phyloP scores from a whole-genome alignment of 2,888 invertebrate species.

The Cepaea hortensis region DNA sequence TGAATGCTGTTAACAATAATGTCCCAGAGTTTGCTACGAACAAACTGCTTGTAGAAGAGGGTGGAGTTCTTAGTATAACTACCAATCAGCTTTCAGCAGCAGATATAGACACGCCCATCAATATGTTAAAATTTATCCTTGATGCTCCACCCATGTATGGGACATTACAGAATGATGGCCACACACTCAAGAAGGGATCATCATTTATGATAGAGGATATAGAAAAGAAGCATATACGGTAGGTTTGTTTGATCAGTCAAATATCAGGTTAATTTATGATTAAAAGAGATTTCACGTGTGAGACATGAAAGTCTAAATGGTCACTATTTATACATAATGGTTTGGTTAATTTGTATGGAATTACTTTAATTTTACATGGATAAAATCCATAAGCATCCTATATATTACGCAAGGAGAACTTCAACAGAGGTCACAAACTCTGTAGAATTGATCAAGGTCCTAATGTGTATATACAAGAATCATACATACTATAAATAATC shows the following conservation, averaged over 20 bases:
- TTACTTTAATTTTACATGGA: no score
- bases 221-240: slow-evolving; percentile 69
- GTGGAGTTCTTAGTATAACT: slow-evolving; percentile 72
- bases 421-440: no score
- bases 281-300: no score
- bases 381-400: no score
- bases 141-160: slow-evolving; percentile 72
- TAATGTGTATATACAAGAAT: no score
- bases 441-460: no score
- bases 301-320: no score
- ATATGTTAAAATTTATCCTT: slow-evolving; percentile 69
- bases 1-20: slow-evolving; percentile 74
- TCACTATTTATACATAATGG: no score
- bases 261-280: no score
- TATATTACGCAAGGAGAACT: no score
- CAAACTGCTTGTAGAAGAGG: slow-evolving; percentile 72
- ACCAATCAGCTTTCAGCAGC: slow-evolving; percentile 72
- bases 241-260: slow-evolving; percentile 9
- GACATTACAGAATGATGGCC: slow-evolving; percentile 70
- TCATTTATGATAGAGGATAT: slow-evolving; percentile 70
- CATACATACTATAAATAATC: no score
- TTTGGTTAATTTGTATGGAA: no score
- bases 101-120: slow-evolving; percentile 72
- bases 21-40: slow-evolving; percentile 68
- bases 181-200: slow-evolving; percentile 67